Base-by-base conservation (phyloP, 2,888 invertebrate species). In the Thymelicus acteon region DNA sequence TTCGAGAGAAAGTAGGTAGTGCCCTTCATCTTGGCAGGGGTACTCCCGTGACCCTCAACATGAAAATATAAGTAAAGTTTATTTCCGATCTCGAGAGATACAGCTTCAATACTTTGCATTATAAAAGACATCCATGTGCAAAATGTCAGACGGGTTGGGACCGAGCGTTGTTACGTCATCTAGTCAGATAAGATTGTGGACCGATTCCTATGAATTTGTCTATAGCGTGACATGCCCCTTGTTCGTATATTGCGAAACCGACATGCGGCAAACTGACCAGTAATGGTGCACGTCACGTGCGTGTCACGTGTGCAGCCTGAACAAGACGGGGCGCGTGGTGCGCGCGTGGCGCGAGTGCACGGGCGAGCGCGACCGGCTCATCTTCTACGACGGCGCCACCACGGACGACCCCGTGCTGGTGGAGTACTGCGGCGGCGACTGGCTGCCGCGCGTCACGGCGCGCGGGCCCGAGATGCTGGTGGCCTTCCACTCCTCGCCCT, bases 381-480 rank as follows among this genome's bases (percentile, higher is more conserved):
- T 97, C 78, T 97, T 98, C 87, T 97, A 97, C 86, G 98, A 98
- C 87, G 98, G 98, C 70, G 95, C 96, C 65, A 95, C 96, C 49
- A 96, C 96, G 13, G 97, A 97, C 84, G 97, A 97, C 89, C 96
- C 97, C 7, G 96, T 98, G 66, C 94, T 98, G 79, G 95, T 97
- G 75, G 96, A 97, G 85, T 98, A 97, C 90, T 98, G 98, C 86
- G 98, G 98, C 13, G 97, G 98, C 4, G 97, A 97, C 85, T 96
- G 96, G 96, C 90, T 98, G 82, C 98, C 98, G 4, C 94, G 96
- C 74, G 96, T 98, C 66, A 90, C 92, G 37, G 85, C 91, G 19
- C 90, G 96, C 57, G 97, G 97, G 0, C 96, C 97, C 7, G 96
- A 96, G 82, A 97, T 98, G 97, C 94, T 98, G 65, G 97, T 98